phyloP scores from a whole-genome alignment of 1,140 invertebrate species.

The Aphaenogaster rudis region DNA sequence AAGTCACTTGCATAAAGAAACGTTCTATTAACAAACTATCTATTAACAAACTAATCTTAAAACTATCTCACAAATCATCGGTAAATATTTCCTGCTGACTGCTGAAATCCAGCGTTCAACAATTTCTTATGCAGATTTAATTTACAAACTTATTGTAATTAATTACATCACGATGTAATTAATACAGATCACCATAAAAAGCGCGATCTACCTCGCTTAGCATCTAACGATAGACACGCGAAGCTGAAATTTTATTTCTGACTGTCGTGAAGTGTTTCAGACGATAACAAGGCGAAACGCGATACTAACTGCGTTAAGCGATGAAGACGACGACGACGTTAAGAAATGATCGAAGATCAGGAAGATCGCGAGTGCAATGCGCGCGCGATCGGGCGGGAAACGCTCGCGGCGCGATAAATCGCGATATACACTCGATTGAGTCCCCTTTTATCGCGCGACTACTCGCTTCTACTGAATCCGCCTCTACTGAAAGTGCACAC shows the following conservation, averaged over 20 bases:
- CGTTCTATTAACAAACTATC: neutral
- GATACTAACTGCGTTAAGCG: constrained; percentile 6
- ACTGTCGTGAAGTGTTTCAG: neutral
- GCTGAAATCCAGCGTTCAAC: neutral
- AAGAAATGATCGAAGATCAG: neutral
- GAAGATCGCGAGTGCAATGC: neutral
- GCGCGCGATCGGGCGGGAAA: constrained; percentile 14
- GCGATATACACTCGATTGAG: neutral
- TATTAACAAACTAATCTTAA: neutral
- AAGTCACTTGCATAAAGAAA: neutral
- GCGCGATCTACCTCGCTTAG: neutral
- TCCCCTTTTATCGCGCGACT: neutral
- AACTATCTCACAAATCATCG: neutral
- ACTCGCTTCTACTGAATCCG: neutral
- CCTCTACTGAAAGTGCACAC: constrained; percentile 18
- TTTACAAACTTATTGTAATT: neutral
- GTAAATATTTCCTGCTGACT: neutral
- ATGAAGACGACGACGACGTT: neutral
- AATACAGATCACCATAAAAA: constrained; percentile 14
- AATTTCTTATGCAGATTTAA: neutral
- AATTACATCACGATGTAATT: neutral
- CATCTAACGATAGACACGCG: neutral
- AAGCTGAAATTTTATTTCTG: neutral
- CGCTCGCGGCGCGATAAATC: constrained; percentile 1
- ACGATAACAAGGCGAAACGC: neutral